Base-by-base conservation (phyloP, 35 echinoderm and acorn worm genomes). In the Strongylocentrotus purpuratus region DNA sequence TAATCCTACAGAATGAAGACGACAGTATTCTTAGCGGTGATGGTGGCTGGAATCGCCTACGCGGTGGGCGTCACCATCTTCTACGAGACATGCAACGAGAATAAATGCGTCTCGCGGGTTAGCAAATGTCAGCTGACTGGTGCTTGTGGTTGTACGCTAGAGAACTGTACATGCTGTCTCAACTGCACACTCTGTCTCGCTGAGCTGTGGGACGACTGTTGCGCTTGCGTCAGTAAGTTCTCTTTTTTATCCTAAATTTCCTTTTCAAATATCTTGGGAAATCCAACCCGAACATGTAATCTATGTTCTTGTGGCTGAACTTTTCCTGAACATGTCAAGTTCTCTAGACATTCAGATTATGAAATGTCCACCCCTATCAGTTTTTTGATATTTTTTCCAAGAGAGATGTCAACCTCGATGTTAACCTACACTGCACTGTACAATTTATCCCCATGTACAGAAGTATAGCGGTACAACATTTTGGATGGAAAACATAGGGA, bases 151-250 rank as follows among this genome's bases (percentile, higher is more conserved):
- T 97, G 98, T 71, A 94, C 95, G 13, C 85, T 96, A 25, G 92
- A 97, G 25, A 99, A 99, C 95, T 99, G 96, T 46, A 94, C 96
- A 33, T 99, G 98, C 94, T 96, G 98, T 61, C 94, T 95, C 45
- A 97, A 97, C 92, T 99, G 98, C 48, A 93, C 98, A 9, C 94
- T 88, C 8, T 99, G 98, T 86, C 94, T 99, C 61, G 95, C 85
- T 11, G 90, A 95, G 59, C 94, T 95, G 31, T 99, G 96, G 96
- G 95, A 96, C 3, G 92, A 97, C 9, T 99, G 98, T 87, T 99
- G 98, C 86, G 33, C 94, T 33, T 99, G 98, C 95, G 96, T 97
- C 46, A 95, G 98, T 99, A 47, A 96, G 98, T 78, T 78, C 65
- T 78, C 25, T 1, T 28, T 7, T 78, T 97, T 86, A 32, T 45